Evolutionary conservation across 2,113 vertebrate species (phyloP), one percentile per base, ranked within the genome.

Genomic region (Tonatia bakeri): DNA sequence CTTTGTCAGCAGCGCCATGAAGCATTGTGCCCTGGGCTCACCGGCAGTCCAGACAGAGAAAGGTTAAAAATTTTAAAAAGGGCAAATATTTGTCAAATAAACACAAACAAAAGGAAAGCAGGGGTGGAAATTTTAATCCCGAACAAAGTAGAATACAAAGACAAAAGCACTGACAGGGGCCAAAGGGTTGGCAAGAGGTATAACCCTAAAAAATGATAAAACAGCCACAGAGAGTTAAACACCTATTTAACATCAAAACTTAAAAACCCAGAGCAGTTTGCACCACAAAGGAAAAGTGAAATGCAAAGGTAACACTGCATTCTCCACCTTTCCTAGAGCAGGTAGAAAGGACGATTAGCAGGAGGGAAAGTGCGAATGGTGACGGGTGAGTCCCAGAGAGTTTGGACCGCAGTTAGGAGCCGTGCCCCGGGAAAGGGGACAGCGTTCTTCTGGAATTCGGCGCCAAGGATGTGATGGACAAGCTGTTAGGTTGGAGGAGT

Each of bases 61-160:
- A 95, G 61, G 90, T 90, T 91, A 92, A 90, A 97, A 93, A 96
- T 80, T 28, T 31, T 31, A 13, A 82, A 95, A 95, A 95, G 77
- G 33, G 72, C 79, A 95, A 97, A 92, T 90, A 87, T 93, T 95
- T 93, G 96, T 75, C 91, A 91, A 82, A 94, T 67, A 95, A 92
- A 97, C 69, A 90, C 79, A 93, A 95, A 93, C 92, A 94, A 93
- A 96, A 59, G 59, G 50, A 87, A 96, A 93, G 47, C 69, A 94
- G 24, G 38, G 59, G 56, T 70, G 80, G 95, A 87, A 81, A 94
- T 96, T 93, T 86, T 89, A 89, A 93, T 94, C 91, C 56, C 67
- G 91, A 69, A 91, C n/a, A 54, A 86, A 79, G 89, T 24, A 50
- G 54, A 83, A 73, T 65, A 61, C 64, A 91, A 92, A 91, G 90